Evolutionary conservation across 2,797 vertebrate genomes (phyloP).

Genomic region (Cossypha caffra): DNA sequence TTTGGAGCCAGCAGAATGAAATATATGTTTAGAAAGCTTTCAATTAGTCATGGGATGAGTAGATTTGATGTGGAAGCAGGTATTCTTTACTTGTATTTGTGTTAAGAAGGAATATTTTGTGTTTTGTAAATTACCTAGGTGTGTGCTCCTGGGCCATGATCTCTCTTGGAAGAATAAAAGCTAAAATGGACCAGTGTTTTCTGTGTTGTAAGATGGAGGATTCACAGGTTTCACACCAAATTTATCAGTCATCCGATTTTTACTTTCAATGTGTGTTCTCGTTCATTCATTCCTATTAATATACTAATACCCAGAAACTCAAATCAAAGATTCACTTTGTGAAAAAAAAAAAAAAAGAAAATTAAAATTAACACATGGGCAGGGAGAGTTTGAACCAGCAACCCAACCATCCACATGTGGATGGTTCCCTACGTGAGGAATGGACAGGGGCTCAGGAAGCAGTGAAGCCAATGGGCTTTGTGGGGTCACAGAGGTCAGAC

Average conservation of each 20-base stretch:
- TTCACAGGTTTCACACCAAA: not conserved
- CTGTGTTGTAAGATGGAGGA: not conserved
- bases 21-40: not conserved
- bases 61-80: not conserved
- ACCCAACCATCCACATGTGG: not conserved
- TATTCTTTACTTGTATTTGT: not conserved
- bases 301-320: not conserved
- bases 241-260: not conserved
- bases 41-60: not conserved
- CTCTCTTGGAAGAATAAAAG: not conserved
- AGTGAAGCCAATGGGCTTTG: not conserved
- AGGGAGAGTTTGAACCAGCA: not conserved
- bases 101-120: not conserved
- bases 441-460: not conserved
- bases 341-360: not conserved
- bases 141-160: not conserved
- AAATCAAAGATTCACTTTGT: rapidly evolving
- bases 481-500: not conserved
- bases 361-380: rapidly evolving
- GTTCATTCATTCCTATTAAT: not conserved
- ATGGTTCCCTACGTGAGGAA: rapidly evolving
- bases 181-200: not conserved
- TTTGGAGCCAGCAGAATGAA: not conserved
- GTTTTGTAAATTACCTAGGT: not conserved
- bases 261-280: not conserved